Evolutionary conservation across 2,113 vertebrate genomes (phyloP), one percentile per base, ranked within the genome.

Genomic region (Tamias sibiricus): DNA sequence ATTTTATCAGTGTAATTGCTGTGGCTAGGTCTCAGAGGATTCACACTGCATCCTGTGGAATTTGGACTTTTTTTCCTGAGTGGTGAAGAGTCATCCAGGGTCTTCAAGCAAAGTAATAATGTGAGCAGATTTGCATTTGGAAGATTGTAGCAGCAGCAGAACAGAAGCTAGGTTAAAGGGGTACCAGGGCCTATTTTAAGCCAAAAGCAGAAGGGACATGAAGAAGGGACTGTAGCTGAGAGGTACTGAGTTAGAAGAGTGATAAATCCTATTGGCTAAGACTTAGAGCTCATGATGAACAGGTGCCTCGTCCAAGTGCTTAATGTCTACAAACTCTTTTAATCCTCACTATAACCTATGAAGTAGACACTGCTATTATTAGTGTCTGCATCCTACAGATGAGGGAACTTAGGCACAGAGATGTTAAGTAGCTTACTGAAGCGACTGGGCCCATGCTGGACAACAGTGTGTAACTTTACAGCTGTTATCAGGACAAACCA

Each of bases 71-170:
- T 42, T 59, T 75, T 26, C 87, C 69, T 75, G 11, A 92, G 32
- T 17, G n/a, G 6, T 64, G 28, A 80, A 49, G 80, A 47, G 13
- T 30, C 17, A 1, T 3, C 47, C 57, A 75, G 26, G 75, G 16
- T 14, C 84, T 84, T 64, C 52, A 76, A 57, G 66, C 14, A 75
- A 44, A 12, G 14, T 64, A 59, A 74, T 83, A n/a, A 49, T 71
- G 79, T 44, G 30, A 91, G n/a, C 24, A 71, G 59, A 72, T 82
- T 81, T 95, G 82, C 87, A 75, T 95, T 72, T 93, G 74, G 49
- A 93, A 82, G 68, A 35, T 68, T 95, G 49, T 24, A 47, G 42
- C 24, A 54, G 82, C 44, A 69, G 32, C 40, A 71, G 40, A 72
- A 85, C 54, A 37, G 49, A 82, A 92, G 44, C 44, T 40, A 59